Evolutionary conservation across 2,888 invertebrate genomes (phyloP).

Genomic region (Petrolisthes cinctipes): DNA sequence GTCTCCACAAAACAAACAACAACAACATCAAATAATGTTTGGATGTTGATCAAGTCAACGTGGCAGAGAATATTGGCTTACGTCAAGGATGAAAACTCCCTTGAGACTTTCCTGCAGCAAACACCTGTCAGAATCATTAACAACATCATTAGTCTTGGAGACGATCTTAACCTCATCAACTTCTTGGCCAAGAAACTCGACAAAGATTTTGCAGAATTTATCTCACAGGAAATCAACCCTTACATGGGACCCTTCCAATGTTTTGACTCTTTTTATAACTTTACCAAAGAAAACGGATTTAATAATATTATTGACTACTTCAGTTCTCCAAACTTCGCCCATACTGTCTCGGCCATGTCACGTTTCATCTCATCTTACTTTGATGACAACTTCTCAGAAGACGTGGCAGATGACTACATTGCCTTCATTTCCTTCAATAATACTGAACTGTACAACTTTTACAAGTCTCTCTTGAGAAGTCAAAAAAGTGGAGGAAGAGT

Average conservation of each 20-base stretch:
- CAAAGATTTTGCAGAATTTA: conserved; percentile 44
- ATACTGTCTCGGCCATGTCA: conserved; percentile 32
- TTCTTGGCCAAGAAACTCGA: conserved; percentile 49
- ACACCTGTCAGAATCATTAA: conserved; percentile 42
- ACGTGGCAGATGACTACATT: conserved; percentile 33
- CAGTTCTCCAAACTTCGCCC: conserved; percentile 7
- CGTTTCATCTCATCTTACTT: conserved; percentile 41
- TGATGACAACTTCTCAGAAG: conserved; percentile 38
- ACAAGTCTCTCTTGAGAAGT: conserved; percentile 30
- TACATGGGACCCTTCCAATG: conserved; percentile 39
- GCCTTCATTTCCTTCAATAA: conserved; percentile 48
- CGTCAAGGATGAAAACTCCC: conserved; percentile 38
- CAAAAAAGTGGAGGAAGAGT: conserved; percentile 9
- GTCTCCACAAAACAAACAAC: too few relatives aligned
- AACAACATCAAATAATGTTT: conserved; percentile 14
- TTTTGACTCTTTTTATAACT: conserved; percentile 40
- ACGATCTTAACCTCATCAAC: conserved; percentile 41
- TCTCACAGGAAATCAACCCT: conserved; percentile 33
- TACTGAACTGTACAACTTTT: conserved; percentile 36
- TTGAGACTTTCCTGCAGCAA: conserved; percentile 30
- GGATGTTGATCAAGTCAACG: conserved; percentile 49
- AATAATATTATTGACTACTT: conserved; percentile 39
- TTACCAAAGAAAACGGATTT: conserved; percentile 21
- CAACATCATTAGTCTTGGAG: conserved; percentile 38
- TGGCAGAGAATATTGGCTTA: conserved; percentile 45